Percentiles rank a stretch among this genome's conserved stretches.
Conservation (phyloP, 1,140 invertebrate genomes). For the Euglossa dilemma region DNA sequence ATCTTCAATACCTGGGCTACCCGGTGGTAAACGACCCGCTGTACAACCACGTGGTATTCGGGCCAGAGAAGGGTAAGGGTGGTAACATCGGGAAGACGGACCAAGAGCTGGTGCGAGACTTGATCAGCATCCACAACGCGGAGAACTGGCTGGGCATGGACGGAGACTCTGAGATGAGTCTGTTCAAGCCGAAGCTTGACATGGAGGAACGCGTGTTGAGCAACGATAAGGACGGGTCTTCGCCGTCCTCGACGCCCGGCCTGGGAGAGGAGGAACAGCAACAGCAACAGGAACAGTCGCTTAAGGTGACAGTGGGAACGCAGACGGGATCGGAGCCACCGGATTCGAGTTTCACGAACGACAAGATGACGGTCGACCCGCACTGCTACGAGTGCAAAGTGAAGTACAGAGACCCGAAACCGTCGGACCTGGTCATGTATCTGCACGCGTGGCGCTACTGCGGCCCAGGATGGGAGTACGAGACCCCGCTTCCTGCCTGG, state of each 20-base stretch:
- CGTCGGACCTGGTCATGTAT: slow-evolving; percentile 96
- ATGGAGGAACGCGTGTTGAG: slow-evolving; percentile 83
- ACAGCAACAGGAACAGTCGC: slow-evolving; percentile 72
- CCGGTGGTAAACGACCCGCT: slow-evolving; percentile 98
- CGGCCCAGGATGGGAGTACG: slow-evolving; percentile 95
- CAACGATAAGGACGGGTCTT: slow-evolving; percentile 75
- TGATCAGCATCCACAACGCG: slow-evolving; percentile 95
- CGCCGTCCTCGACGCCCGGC: slow-evolving; percentile 76
- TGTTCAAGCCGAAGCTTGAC: slow-evolving; percentile 89
- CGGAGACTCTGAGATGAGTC: slow-evolving; percentile 90
- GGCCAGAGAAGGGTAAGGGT: slow-evolving; percentile 94
- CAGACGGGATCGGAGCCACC: slow-evolving; percentile 91
- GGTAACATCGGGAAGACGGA: slow-evolving; percentile 95
- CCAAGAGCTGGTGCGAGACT: slow-evolving; percentile 93
- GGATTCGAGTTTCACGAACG: slow-evolving; percentile 86
- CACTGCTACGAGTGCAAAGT: slow-evolving; percentile 97
- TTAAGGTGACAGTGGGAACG: slow-evolving; percentile 89
- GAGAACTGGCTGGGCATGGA: slow-evolving; percentile 97
- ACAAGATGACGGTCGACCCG: slow-evolving; percentile 90
- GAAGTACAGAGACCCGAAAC: slow-evolving; percentile 94
- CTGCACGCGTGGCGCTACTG: slow-evolving; percentile 96
- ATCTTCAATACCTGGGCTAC: slow-evolving; percentile 98
- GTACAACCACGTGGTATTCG: slow-evolving; percentile 96
- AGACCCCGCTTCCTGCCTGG: slow-evolving; percentile 94
- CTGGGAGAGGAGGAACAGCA: slow-evolving; percentile 74